Evolutionary conservation across 2,888 invertebrate genomes (phyloP).

Genomic region (Seira ritae): DNA sequence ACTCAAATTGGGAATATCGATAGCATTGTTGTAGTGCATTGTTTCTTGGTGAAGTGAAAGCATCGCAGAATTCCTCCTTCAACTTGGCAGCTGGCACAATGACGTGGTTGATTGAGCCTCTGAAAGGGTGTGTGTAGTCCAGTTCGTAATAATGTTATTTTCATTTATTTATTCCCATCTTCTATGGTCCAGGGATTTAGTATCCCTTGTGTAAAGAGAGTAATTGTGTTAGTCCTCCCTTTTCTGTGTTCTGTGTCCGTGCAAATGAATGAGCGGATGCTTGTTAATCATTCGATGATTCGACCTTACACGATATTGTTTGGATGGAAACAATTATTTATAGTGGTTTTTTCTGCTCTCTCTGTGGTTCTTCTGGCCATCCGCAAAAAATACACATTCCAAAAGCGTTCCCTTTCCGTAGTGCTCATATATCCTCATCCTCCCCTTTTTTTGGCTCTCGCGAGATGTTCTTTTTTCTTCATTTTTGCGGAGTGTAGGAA

Average conservation of each 20-base stretch:
- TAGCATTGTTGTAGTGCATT: background rate
- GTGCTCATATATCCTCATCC: background rate
- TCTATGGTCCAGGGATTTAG: too few species aligned
- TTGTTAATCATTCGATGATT: background rate
- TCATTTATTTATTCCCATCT: constrained; percentile 4
- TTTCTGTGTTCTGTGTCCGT: background rate
- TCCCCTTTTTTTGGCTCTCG: constrained; percentile 1
- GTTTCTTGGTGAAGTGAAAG: background rate
- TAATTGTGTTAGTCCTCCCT: background rate
- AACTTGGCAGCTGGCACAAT: constrained; percentile 10
- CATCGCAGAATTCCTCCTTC: background rate
- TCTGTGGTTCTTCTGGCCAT: background rate
- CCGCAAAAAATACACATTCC: constrained; percentile 10
- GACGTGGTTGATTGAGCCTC: constrained; percentile 46
- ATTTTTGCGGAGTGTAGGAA: constrained; percentile 33
- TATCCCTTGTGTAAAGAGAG: background rate
- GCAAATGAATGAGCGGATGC: background rate
- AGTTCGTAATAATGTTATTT: background rate
- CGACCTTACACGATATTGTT: background rate
- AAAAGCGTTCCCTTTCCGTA: background rate
- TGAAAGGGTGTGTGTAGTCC: constrained; percentile 37
- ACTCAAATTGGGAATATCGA: background rate
- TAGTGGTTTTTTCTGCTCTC: background rate
- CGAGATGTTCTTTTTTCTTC: constrained; percentile 29
- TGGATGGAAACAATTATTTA: constrained; percentile 1